Base-by-base conservation (phyloP, 2,888 invertebrate species). In the Zhuqinia jingwanae region DNA sequence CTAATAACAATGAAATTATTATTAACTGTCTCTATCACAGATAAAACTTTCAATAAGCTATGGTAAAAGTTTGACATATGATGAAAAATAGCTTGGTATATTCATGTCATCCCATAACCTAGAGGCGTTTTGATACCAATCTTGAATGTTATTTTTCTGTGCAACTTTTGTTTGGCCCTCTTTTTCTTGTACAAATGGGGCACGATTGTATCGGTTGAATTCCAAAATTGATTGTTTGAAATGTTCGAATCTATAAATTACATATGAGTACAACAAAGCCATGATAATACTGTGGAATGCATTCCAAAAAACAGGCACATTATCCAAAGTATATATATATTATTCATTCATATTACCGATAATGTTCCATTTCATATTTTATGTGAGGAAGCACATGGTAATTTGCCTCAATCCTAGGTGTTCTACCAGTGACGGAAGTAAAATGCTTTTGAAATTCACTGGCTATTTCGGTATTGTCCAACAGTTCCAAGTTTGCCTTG, bases 71-170 rank as follows among this genome's bases (percentile, higher is more conserved):
- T 89, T 89, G 8, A 89, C 85, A 78, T 89, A 90, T 11, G 88
- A 79, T 5, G 87, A 78, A 56, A 89, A 88, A 58, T 83, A 89
- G 36, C 58, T 86, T 0, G 85, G 83, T 1, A 86, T 76, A 22
- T 80, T 85, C 87, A 89, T 89, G 22, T 90, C 89, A 75, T 90
- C 90, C 90, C 90, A 90, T 3, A 87, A 25, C 42, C 78, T 56
- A 2, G 83, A 56, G 0, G 88, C 76, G 63, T 86, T 85, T 22
- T 56, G 80, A 25, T 60, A 88, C 90, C 90, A 90, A 13, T 90
- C 90, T 73, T 80, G 73, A 50, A 89, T 75, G 30, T 87, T 87
- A n/a, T 88, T 58, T 45, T 85, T 87, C 65, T 87, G 89, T 0
- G 86, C 85, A 20, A 89, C 20, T 50, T 87, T 89, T 25, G 70